These are phyloP conservation scores for Orthonyx spaldingii DNA, from an alignment of 2,113 vertebrate genomes.

Conservation along the genomic window DNA sequence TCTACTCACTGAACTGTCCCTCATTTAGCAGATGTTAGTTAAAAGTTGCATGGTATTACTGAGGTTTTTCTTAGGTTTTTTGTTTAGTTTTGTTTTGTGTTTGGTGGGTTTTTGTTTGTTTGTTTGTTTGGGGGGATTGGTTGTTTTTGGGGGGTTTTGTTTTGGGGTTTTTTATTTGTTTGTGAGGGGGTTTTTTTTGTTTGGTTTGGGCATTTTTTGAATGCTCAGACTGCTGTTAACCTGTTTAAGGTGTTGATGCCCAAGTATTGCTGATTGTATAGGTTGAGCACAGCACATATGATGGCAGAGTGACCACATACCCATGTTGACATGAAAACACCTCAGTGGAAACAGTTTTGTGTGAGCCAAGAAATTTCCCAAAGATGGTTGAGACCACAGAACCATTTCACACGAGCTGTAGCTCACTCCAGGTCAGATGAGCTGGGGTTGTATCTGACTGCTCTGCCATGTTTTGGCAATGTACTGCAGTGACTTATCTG, in stretches of 20 bases:
- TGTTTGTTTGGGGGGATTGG: not conserved
- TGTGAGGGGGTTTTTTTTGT: too few species aligned
- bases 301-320: not conserved
- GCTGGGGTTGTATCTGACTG: not conserved
- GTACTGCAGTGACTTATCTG: not conserved
- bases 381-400: not conserved
- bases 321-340: not conserved
- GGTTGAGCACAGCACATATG: not conserved
- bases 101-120: not conserved
- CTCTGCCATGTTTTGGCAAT: not conserved
- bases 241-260: not conserved
- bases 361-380: not conserved
- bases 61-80: not conserved
- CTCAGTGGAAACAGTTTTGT: not conserved
- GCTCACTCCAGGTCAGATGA: not conserved
- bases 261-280: not conserved
- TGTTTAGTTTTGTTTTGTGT: not conserved
- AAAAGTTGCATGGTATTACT: not conserved
- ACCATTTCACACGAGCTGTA: not conserved
- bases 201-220: not conserved
- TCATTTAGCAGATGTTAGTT: not conserved
- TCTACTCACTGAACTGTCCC: not conserved
- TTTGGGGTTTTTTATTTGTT: not conserved
- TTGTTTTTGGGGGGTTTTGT: not conserved
- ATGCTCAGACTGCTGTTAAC: not conserved